These are phyloP conservation scores for Luehdorfia chinensis DNA, from an alignment of 1,140 invertebrate species.

Conservation along the genomic window DNA sequence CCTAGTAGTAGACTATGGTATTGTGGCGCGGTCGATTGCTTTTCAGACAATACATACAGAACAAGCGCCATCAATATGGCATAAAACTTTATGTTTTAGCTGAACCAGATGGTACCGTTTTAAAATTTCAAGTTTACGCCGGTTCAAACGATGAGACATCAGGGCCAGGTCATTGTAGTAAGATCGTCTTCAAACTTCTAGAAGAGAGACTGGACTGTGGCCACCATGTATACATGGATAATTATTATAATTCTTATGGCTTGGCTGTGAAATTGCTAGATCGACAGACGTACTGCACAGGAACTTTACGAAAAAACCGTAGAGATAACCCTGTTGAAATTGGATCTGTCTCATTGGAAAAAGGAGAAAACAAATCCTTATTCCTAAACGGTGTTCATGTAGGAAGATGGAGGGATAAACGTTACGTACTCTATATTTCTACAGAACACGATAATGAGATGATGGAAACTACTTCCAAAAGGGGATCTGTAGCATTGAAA, in stretches of 20 bases:
- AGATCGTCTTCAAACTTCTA: slow-evolving; percentile 35
- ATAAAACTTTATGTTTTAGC: slow-evolving; percentile 58
- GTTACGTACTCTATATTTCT: slow-evolving; percentile 21
- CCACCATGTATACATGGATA: slow-evolving; percentile 47
- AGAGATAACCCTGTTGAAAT: slow-evolving; percentile 30
- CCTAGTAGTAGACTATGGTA: slow-evolving; percentile 62
- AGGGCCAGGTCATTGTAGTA: slow-evolving; percentile 27
- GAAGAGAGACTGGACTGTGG: slow-evolving; percentile 38
- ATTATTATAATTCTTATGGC: slow-evolving; percentile 35
- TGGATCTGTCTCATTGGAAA: slow-evolving; percentile 24
- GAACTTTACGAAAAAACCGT: slow-evolving; percentile 30
- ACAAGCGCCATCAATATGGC: slow-evolving; percentile 56
- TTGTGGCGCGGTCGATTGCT: slow-evolving; percentile 49
- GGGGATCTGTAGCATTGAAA: slow-evolving; percentile 29
- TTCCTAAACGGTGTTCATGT: slow-evolving; percentile 30
- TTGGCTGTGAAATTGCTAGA: slow-evolving; percentile 31
- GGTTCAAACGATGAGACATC: slow-evolving; percentile 23
- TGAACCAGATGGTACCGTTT: slow-evolving; percentile 39
- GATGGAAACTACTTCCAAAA: slow-evolving; percentile 20
- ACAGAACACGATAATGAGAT: slow-evolving; percentile 23
- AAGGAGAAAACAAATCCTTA: slow-evolving; percentile 33
- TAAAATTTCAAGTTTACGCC: slow-evolving; percentile 32
- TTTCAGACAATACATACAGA: slow-evolving; percentile 53
- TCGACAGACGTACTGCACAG: slow-evolving; percentile 35
- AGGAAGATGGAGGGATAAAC: slow-evolving; percentile 38